Base-by-base conservation (phyloP, 2,113 vertebrate genomes). In the Passerina amoena region DNA sequence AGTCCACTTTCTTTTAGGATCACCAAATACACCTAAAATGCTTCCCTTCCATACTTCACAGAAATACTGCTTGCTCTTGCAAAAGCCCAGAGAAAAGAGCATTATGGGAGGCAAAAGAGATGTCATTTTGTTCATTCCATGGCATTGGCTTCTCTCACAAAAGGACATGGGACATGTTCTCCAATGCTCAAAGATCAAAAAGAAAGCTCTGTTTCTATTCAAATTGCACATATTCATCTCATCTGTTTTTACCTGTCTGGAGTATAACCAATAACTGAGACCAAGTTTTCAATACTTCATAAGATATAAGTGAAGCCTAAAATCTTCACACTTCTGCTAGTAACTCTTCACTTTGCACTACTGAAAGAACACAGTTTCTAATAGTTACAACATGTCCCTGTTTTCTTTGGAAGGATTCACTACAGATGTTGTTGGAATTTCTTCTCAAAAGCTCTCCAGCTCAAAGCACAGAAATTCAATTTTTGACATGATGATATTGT, bases 231-330 rank as follows among this genome's bases (percentile, higher is more conserved):
- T 50, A 61, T 42, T 60, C 33, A 59, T 60, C 57, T 59, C 25
- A 70, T 16, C 9, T 83, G 13, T 53, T 86, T 70, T 54, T 50
- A 27, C 33, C 17, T 42, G 16, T 38, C 35, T 44, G 37, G 12
- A 78, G 30, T 20, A 54, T 38, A 64, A 14, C 14, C 44, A 4
- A 1, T 53, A 70, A 76, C 10, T 48, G 40, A 73, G 21, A 91
- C 3, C 0, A 0, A 83, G 23, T 35, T 68, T 68, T 76, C 45
- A 85, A 56, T 11, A 82, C 7, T 14, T 22, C 42, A 11, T 9
- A 47, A 20, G 11, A 72, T 37, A 78, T 19, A 76, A 78, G 19
- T 90, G 38, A 17, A 90, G 54, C 27, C 63, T 82, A 54, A 82
- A 69, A 71, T 25, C 42, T 73, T 57, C 28, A 24, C 28, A 15